A percentile compares a stretch with the other conserved stretches of the same genome.
Conservation (phyloP, 2,797 vertebrate species). For the Enteromius viviparus region DNA sequence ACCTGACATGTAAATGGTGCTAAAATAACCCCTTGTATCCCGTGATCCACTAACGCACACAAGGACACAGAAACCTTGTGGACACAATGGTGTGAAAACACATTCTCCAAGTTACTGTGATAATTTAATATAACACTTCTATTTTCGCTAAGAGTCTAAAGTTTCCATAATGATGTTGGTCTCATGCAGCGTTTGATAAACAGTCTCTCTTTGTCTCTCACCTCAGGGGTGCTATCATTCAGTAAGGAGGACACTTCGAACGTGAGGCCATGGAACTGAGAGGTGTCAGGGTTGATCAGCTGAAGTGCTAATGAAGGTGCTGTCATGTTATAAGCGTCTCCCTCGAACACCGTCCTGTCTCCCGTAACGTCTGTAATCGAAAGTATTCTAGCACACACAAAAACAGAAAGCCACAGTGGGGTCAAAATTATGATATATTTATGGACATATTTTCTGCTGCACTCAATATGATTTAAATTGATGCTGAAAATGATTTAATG, state of each 20-base stretch:
- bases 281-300: slow-evolving; percentile 72
- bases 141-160: slow-evolving; percentile 29
- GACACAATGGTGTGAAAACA: slow-evolving; percentile 28
- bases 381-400: slow-evolving; percentile 78
- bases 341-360: slow-evolving; percentile 78
- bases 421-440: background rate
- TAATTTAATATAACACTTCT: slow-evolving; percentile 35
- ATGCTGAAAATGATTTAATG: background rate
- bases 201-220: slow-evolving; percentile 62
- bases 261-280: slow-evolving; percentile 78
- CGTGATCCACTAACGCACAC: background rate
- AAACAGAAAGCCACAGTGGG: background rate
- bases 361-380: slow-evolving; percentile 78
- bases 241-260: slow-evolving; percentile 78
- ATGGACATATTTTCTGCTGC: background rate
- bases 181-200: background rate
- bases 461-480: background rate
- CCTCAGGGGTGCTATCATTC: slow-evolving; percentile 72
- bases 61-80: slow-evolving; percentile 34
- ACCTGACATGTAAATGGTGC: slow-evolving; percentile 11
- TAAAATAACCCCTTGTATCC: slow-evolving; percentile 33
- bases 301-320: slow-evolving; percentile 77
- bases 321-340: slow-evolving; percentile 68
- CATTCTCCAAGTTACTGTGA: slow-evolving; percentile 21
- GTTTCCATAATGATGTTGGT: slow-evolving; percentile 26